phyloP scores from a whole-genome alignment of 2,888 invertebrate species.

The Stenoptilia bipunctidactyla region DNA sequence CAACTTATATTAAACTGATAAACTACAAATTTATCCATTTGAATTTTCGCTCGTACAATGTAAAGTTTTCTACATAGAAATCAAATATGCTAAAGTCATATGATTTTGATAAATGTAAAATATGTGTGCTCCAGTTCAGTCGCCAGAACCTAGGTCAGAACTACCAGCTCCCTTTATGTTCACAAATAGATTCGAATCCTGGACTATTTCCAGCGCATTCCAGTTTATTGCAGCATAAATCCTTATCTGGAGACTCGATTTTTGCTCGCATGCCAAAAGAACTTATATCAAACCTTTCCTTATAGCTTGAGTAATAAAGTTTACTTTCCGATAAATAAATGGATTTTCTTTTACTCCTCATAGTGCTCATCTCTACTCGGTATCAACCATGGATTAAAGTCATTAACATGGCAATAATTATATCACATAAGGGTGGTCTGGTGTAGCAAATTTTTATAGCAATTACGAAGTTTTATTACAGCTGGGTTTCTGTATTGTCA shows the following conservation, averaged over 20 bases:
- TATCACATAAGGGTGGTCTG: not conserved
- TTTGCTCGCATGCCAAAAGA: not conserved
- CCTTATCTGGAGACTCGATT: conserved; percentile 22
- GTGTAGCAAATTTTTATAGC: not conserved
- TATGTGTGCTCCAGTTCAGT: not conserved
- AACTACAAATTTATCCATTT: no score
- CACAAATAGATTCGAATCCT: conserved; percentile 39
- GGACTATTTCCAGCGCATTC: conserved; percentile 33
- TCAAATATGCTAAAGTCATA: no score
- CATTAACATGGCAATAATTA: conserved; percentile 9
- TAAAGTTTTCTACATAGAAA: no score
- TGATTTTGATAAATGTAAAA: conserved; percentile 3
- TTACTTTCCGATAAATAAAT: not conserved
- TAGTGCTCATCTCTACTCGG: conserved; percentile 3
- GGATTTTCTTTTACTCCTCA: not conserved
- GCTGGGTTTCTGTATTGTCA: not conserved
- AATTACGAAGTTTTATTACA: not conserved
- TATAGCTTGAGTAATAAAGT: not conserved
- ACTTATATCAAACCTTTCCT: not conserved
- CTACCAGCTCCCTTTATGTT: conserved; percentile 22
- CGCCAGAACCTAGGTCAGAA: conserved; percentile 10
- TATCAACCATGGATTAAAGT: conserved; percentile 13
- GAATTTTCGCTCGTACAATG: no score
- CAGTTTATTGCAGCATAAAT: conserved; percentile 44
- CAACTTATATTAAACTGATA: no score